Percentiles rank a stretch among this genome's conserved stretches.
phyloP scores from a whole-genome alignment of 1,140 invertebrate species.

The Hylaeus volcanicus region DNA sequence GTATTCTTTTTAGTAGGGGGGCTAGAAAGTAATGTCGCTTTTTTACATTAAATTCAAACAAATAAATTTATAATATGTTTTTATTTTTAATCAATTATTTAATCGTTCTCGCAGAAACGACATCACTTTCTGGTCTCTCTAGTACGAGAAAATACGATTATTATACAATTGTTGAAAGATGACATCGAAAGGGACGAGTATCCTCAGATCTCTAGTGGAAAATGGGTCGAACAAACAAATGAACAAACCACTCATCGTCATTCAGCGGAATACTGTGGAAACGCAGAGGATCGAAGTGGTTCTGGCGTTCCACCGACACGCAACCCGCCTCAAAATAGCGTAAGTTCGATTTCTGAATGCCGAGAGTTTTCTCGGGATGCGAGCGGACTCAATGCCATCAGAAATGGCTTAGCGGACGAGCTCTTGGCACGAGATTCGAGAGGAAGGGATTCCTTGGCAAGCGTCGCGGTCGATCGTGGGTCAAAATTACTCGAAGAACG shows the following conservation, averaged over 20 bases:
- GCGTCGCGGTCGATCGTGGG: neutral
- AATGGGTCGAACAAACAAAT: too few relatives aligned
- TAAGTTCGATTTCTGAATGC: neutral
- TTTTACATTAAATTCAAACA: too few relatives aligned
- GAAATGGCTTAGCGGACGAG: slow-evolving; percentile 21
- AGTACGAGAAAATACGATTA: too few relatives aligned
- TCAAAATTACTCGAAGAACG: slow-evolving; percentile 43
- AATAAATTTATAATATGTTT: too few relatives aligned
- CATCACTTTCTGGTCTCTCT: too few relatives aligned
- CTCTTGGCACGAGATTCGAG: slow-evolving; percentile 24
- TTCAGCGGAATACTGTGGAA: neutral
- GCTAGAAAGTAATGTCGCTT: too few relatives aligned
- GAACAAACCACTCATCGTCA: neutral
- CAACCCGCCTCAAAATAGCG: neutral
- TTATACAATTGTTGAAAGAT: neutral
- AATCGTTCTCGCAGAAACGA: too few relatives aligned
- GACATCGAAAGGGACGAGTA: neutral
- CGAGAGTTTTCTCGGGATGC: slow-evolving; percentile 11
- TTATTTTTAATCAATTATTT: too few relatives aligned
- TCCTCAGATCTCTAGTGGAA: too few relatives aligned
- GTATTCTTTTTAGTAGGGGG: too few relatives aligned
- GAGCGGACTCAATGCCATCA: slow-evolving; percentile 28
- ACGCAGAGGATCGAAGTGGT: neutral
- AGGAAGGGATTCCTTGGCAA: slow-evolving; percentile 35
- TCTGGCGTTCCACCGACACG: neutral